Evolutionary conservation across 2,113 vertebrate genomes (phyloP), one percentile per base, ranked within the genome.

Genomic region (Psettodes erumei): DNA sequence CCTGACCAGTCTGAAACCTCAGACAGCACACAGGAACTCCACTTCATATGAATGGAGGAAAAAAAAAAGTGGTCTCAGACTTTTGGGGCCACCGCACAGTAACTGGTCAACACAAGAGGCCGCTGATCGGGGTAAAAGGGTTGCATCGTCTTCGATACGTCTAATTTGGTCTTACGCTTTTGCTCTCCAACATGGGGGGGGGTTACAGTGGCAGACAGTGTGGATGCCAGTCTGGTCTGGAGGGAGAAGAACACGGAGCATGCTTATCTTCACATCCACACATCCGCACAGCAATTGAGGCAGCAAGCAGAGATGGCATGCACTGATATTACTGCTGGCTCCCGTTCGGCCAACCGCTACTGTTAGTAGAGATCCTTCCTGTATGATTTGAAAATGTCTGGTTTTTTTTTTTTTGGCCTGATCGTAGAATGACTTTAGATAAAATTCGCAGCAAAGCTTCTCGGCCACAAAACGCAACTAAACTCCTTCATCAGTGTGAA

Each of bases 191-290:
- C 5, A 0, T 71, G 11, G 28, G 16, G 28, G 16, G 13, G 25
- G 11, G 25, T 10, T 1, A 30, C 2, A 51, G 6, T 6, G 55
- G 32, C 3, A 43, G 21, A 38, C 19, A n/a, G 15, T 30, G 6
- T 35, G 35, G 56, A 38, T 54, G 47, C 40, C 33, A 5, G 6
- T 60, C 10, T 58, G 12, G 12, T 65, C 18, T 23, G 42, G 13
- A 72, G 28, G 28, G 4, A 56, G 0, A 64, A 47, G 35, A 68
- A 70, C 65, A 96, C 88, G 94, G 93, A 95, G 92, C 94, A 95
- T 93, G 94, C 94, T 95, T 83, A 90, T 94, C 91, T 94, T 94
- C 93, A 91, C 92, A 94, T 40, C 30, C 78, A 78, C 23, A 66
- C 18, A 77, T 28, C n/a, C 43, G n/a, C 32, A 65, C 37, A 72